Conservation (phyloP, 2,888 invertebrate genomes). For the Drosophila siamana region DNA sequence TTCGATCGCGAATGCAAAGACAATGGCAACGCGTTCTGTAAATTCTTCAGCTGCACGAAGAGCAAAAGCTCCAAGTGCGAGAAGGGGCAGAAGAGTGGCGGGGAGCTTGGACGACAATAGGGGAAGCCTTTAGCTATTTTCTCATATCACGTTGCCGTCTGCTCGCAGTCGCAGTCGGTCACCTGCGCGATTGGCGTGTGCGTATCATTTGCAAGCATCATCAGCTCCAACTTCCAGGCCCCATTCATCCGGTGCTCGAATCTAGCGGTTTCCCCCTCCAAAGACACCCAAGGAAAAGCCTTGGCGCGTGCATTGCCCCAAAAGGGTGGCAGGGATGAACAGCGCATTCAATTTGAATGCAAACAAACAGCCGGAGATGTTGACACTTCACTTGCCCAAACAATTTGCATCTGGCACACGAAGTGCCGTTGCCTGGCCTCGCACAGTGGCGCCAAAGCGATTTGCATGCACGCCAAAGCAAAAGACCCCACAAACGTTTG, state of each 20-base stretch:
- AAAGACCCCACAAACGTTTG: neutral
- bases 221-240: constrained; percentile 41
- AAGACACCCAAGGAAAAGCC: constrained; percentile 64
- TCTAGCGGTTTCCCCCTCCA: constrained; percentile 73
- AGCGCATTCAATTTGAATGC: constrained; percentile 44
- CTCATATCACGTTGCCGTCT: constrained; percentile 63
- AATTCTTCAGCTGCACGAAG: constrained; percentile 5
- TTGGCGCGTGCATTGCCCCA: constrained; percentile 64
- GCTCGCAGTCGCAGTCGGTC: constrained; percentile 51
- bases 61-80: too few relatives aligned
- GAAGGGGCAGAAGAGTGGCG: neutral
- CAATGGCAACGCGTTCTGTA: constrained; percentile 27
- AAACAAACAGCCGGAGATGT: constrained; percentile 43
- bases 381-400: constrained; percentile 46
- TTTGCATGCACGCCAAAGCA: neutral
- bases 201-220: constrained; percentile 51
- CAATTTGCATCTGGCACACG: constrained; percentile 49
- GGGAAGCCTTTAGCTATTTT: neutral
- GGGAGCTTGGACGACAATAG: too few relatives aligned
- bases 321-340: neutral
- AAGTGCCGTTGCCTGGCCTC: constrained; percentile 63
- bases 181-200: constrained; percentile 69
- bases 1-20: neutral
- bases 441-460: constrained; percentile 33
- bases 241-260: constrained; percentile 53